A percentile compares a stretch with the other conserved stretches of the same genome.
phyloP scores from a whole-genome alignment of 2,797 vertebrate genomes.

The Helostoma temminkii region DNA sequence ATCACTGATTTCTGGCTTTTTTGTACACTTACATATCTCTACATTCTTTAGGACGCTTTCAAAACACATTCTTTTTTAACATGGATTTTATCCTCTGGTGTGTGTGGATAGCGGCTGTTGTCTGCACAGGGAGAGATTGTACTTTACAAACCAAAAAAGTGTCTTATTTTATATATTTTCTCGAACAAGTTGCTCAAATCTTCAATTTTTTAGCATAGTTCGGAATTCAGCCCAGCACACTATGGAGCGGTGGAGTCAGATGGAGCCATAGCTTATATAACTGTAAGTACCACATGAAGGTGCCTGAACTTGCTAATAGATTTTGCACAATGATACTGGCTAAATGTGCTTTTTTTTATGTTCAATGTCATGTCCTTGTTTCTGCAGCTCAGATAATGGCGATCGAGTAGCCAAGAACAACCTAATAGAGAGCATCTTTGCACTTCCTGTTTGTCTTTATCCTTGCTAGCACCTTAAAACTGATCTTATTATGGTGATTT shows the following conservation, averaged over 20 bases:
- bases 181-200: conserved; percentile 27
- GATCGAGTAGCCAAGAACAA: conserved; percentile 24
- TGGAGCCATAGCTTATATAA: conserved; percentile 72
- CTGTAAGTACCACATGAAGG: conserved; percentile 67
- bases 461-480: not conserved
- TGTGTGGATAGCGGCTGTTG: conserved; percentile 16
- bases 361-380: conserved; percentile 34
- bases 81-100: not conserved
- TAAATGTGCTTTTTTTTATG: conserved; percentile 6
- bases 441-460: not conserved
- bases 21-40: not conserved
- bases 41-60: not conserved
- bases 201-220: conserved; percentile 63
- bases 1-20: not conserved
- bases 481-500: not conserved
- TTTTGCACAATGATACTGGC: not conserved
- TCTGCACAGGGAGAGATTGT: conserved; percentile 16
- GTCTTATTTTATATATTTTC: not conserved
- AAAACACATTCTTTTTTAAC: conserved; percentile 27
- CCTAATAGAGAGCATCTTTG: not conserved
- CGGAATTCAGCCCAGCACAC: conserved; percentile 40
- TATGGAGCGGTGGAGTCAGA: conserved; percentile 67
- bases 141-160: conserved; percentile 31
- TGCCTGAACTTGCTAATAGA: too few species aligned
- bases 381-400: conserved; percentile 59